These are phyloP conservation scores for Thalassophryne amazonica DNA, from an alignment of 2,797 vertebrate genomes.

Conservation along the genomic window DNA sequence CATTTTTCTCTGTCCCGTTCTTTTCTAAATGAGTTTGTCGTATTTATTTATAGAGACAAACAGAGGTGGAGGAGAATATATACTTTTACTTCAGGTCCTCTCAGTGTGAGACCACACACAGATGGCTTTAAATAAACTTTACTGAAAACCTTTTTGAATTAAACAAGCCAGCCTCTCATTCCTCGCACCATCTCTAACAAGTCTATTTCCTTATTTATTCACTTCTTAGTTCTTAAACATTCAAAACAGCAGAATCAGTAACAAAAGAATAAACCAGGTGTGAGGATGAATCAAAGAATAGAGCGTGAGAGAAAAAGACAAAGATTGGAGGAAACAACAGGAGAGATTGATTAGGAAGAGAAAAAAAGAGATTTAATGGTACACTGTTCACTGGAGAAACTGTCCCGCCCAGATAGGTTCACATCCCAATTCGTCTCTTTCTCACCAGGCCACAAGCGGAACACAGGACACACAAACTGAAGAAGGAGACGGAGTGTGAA, in stretches of 20 bases:
- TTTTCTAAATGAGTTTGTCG: conserved; percentile 33
- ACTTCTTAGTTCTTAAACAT: neutral
- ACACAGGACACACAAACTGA: neutral
- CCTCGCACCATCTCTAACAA: neutral
- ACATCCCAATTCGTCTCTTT: neutral
- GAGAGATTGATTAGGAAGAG: conserved; percentile 26
- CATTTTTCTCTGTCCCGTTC: conserved; percentile 1
- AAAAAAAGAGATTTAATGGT: too few species aligned
- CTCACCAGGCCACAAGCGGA: neutral
- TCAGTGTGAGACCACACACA: conserved; percentile 64
- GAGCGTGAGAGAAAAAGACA: neutral
- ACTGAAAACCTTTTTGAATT: conserved; percentile 5
- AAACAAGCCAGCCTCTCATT: neutral
- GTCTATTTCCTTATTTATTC: neutral
- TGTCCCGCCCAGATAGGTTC: conserved; percentile 8
- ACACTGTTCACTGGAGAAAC: neutral
- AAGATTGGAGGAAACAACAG: neutral
- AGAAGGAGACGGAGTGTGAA: neutral
- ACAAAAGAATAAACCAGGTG: neutral
- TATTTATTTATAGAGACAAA: conserved; percentile 37
- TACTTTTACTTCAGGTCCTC: conserved; percentile 35
- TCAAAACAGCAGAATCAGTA: neutral
- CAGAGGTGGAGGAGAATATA: neutral
- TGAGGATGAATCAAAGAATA: too few species aligned
- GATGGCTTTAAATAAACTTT: conserved; percentile 43